Percentiles rank a stretch among this genome's conserved stretches.
Conservation (phyloP, 2,888 invertebrate genomes). For the Limnephilus marmoratus region DNA sequence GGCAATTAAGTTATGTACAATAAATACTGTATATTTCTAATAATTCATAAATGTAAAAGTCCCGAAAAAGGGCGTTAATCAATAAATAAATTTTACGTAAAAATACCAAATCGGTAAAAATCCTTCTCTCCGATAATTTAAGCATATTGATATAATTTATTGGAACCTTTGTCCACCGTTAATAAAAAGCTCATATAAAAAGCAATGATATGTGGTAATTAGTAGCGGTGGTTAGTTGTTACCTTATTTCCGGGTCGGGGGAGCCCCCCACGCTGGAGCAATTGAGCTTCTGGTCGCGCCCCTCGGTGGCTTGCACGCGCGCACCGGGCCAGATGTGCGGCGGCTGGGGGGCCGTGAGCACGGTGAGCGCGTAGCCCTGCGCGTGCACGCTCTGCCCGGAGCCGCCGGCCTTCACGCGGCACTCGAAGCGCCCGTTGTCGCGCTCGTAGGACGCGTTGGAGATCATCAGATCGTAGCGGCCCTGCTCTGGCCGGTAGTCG, state of each 20-base stretch:
- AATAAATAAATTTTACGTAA: no score
- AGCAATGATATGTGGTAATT: no score
- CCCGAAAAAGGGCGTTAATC: no score
- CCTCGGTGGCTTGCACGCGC: conserved; percentile 89
- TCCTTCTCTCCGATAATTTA: no score
- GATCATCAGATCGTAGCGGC: conserved; percentile 92
- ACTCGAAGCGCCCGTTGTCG: conserved; percentile 95
- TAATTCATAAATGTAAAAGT: no score
- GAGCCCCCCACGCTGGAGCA: conserved; percentile 93
- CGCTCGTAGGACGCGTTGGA: conserved; percentile 92
- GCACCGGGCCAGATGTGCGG: conserved; percentile 87
- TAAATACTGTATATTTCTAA: no score
- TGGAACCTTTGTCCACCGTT: no score
- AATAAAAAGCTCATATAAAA: no score
- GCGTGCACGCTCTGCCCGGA: conserved; percentile 90
- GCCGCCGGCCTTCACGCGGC: conserved; percentile 89
- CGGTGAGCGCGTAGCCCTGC: conserved; percentile 89
- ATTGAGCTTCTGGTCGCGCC: conserved; percentile 84
- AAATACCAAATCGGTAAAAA: no score
- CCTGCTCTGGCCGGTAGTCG: conserved; percentile 85
- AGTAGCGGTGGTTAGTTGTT: conserved; percentile 67
- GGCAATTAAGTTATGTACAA: no score
- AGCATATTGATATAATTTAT: no score
- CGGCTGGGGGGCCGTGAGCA: conserved; percentile 89
- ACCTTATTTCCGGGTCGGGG: conserved; percentile 91